Evolutionary conservation across 2,797 vertebrate species (phyloP).

Genomic region (Monodelphis domestica): DNA sequence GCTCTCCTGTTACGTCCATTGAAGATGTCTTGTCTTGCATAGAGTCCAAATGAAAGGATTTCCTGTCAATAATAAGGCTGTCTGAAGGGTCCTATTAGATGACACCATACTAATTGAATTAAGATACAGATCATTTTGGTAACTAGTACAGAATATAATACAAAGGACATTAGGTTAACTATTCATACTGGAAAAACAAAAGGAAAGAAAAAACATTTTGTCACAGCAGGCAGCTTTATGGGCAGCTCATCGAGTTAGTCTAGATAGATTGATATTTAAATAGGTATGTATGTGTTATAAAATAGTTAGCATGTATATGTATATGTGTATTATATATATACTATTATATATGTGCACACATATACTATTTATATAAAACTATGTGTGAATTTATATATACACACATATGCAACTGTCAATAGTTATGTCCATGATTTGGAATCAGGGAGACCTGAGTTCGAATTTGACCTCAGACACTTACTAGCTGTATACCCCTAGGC

Average conservation of each 20-base stretch:
- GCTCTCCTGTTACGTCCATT: not conserved
- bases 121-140: not conserved
- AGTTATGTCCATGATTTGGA: not conserved
- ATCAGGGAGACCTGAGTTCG: no score
- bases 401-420: not conserved
- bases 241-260: not conserved
- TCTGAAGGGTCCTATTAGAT: not conserved
- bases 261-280: no score
- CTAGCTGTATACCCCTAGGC: no score
- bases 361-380: not conserved
- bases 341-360: not conserved
- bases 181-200: not conserved
- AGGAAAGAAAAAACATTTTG: not conserved
- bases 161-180: not conserved
- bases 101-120: not conserved
- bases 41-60: not conserved
- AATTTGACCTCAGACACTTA: no score
- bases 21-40: not conserved
- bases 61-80: not conserved
- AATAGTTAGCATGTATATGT: not conserved
- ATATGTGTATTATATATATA: not conserved
- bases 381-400: not conserved
- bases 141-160: not conserved
- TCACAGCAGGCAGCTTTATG: not conserved
- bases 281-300: not conserved